A percentile compares a stretch with the other conserved stretches of the same genome.
Conservation (phyloP, 1,140 invertebrate genomes). For the Lamellibrachia luymesi region DNA sequence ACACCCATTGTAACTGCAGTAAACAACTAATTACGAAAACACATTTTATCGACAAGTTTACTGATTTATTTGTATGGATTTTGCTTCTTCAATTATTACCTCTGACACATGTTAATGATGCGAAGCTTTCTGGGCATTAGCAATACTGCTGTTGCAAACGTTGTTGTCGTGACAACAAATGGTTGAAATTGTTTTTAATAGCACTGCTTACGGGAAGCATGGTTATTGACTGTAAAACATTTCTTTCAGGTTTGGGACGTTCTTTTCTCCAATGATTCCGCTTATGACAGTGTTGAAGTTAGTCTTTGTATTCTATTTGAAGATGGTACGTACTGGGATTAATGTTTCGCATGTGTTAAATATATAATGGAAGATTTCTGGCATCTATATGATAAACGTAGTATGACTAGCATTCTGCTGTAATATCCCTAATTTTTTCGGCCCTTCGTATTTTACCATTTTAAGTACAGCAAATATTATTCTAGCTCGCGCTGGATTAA, state of each 20-base stretch:
- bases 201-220: background rate
- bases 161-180: too few relatives aligned
- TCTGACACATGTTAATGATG: background rate
- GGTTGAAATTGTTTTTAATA: background rate
- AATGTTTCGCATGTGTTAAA: background rate
- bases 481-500: background rate
- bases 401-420: background rate
- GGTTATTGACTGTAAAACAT: background rate
- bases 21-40: too few relatives aligned
- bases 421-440: background rate
- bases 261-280: constrained; percentile 80
- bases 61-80: too few relatives aligned
- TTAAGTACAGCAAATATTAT: background rate
- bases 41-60: too few relatives aligned
- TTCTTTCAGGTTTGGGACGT: constrained; percentile 45
- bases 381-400: background rate
- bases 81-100: background rate
- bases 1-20: too few relatives aligned
- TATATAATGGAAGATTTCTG: background rate
- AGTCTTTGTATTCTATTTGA: constrained; percentile 79
- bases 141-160: background rate
- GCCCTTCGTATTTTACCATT: background rate
- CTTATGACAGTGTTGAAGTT: constrained; percentile 71
- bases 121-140: background rate
- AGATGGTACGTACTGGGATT: constrained; percentile 56